Conservation (phyloP, 2,797 vertebrate genomes). For the Sternotherus odoratus region DNA sequence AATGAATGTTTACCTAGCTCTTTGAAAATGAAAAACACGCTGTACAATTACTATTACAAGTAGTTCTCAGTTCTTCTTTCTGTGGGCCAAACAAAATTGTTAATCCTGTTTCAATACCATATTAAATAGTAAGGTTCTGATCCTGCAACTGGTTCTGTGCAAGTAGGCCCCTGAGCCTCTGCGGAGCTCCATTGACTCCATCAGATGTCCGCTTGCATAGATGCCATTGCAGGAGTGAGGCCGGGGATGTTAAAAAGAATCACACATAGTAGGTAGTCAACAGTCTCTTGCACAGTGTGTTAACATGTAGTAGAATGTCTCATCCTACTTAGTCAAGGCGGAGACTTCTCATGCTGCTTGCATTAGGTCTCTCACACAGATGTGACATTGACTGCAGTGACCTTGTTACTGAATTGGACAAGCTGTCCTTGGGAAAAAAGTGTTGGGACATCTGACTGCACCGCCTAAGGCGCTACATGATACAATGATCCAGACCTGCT, state of each 20-base stretch:
- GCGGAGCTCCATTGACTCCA: neutral
- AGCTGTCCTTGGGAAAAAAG: slow-evolving; percentile 9
- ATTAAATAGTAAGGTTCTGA: slow-evolving; percentile 2
- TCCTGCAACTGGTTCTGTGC: slow-evolving; percentile 48
- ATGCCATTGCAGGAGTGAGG: neutral
- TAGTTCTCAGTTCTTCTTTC: slow-evolving; percentile 43
- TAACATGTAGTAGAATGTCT: neutral
- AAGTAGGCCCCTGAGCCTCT: neutral
- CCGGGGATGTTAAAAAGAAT: slow-evolving; percentile 18
- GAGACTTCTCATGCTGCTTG: neutral
- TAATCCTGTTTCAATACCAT: slow-evolving; percentile 28
- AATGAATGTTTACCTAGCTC: neutral
- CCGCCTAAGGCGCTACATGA: neutral
- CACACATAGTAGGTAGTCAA: neutral
- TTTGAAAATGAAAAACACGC: slow-evolving; percentile 32
- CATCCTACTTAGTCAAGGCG: neutral
- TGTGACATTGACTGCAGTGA: neutral
- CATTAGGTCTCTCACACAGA: neutral
- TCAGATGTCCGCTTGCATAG: slow-evolving; percentile 37
- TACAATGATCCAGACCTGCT: neutral
- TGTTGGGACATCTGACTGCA: neutral
- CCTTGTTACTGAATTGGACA: neutral
- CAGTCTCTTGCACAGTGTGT: slow-evolving; percentile 4
- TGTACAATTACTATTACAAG: neutral
- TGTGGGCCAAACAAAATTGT: slow-evolving; percentile 29